Evolutionary conservation across 1,140 invertebrate genomes (phyloP), one percentile per base, ranked within the genome.

Genomic region (Orchesella cincta): DNA sequence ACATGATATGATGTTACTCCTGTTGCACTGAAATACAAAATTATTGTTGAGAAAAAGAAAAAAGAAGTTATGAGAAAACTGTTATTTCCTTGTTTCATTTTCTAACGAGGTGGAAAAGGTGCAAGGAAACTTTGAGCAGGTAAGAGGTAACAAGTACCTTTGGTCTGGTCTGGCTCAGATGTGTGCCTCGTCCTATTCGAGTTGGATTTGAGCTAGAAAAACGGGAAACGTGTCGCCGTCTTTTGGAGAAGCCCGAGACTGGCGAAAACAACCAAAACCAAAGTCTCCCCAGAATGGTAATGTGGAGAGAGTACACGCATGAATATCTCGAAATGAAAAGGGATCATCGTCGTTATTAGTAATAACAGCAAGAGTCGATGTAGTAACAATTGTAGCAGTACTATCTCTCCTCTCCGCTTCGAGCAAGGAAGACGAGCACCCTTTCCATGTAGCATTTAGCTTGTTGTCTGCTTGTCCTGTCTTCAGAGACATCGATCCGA

Each of bases 401-500:
- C 12, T 57, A 57, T 57, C 52, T 57, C 8, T 57, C 23, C 39
- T 46, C 8, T 14, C 23, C 8, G 23, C 5, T 8, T 14, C 52
- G 52, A 57, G 52, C 52, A 57, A 3, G 8, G 23, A 57, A n/a
- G 39, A 5, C 23, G 23, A 57, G 52, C 52, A 57, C 52, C 52
- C 52, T 57, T 57, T 57, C 14, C 52, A 26, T 57, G 52, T 57
- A 57, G 23, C 52, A n/a, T 14, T 23, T 5, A 57, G 8, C 26
- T 67, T 67, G 8, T 67, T 67, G 1, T 67, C 26, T 23, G 31
- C 12, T 67, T 74, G 8, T 8, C 77, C 57, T 77, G 23, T 67
- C 62, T 67, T 31, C 62, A n/a, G 62, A 67, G 71, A 70, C 78
- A 81, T 81, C 80, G 80, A 81, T 81, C 80, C 67, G 80, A 79